phyloP scores from a whole-genome alignment of 2,888 invertebrate species.

The Scelioninae gen. 1 region DNA sequence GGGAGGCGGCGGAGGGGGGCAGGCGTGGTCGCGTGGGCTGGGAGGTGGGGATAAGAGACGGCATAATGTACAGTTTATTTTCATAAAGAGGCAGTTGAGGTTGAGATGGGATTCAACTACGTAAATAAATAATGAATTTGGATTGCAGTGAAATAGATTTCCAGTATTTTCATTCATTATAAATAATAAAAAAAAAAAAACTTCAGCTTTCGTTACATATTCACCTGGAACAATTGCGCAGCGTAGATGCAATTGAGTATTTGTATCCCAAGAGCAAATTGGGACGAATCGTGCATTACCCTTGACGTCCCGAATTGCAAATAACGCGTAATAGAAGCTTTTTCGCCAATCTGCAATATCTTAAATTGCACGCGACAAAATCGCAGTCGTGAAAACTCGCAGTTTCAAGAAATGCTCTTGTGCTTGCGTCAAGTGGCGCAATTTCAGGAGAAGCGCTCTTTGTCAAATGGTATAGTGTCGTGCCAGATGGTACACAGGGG shows the following conservation, averaged over 20 bases:
- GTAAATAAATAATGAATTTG: too few relatives aligned
- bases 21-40: too few relatives aligned
- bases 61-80: too few relatives aligned
- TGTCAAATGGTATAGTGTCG: constrained; percentile 44
- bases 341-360: constrained; percentile 51
- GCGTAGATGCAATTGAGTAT: not conserved
- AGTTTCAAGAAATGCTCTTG: constrained; percentile 42
- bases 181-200: too few relatives aligned
- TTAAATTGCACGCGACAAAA: constrained; percentile 55
- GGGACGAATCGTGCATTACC: constrained; percentile 18
- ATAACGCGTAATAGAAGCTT: constrained; percentile 50
- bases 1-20: too few relatives aligned
- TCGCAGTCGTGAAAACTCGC: constrained; percentile 54
- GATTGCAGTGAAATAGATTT: too few relatives aligned
- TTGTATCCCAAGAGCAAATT: constrained; percentile 12
- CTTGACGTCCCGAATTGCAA: constrained; percentile 42
- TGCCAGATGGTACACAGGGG: constrained; percentile 49
- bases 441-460: constrained; percentile 46
- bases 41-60: too few relatives aligned
- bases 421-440: constrained; percentile 48
- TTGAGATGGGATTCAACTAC: too few relatives aligned
- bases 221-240: too few relatives aligned
- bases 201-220: too few relatives aligned
- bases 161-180: too few relatives aligned
- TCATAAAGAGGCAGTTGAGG: too few relatives aligned